A percentile compares a stretch with the other conserved stretches of the same genome.
These are phyloP conservation scores for Campoletis raptor DNA, from an alignment of 2,888 invertebrate genomes.

Conservation along the genomic window DNA sequence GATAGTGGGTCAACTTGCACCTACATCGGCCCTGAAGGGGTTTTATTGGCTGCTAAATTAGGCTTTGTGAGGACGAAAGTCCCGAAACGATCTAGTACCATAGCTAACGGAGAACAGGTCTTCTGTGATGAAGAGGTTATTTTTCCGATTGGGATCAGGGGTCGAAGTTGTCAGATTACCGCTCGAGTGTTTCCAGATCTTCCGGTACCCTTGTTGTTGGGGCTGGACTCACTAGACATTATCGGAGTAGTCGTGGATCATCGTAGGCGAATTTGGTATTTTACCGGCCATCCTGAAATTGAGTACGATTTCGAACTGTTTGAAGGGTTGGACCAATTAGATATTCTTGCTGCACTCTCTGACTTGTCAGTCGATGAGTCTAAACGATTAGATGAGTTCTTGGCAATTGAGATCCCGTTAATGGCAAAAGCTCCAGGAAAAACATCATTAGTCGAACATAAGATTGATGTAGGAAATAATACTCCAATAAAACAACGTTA, in stretches of 20 bases:
- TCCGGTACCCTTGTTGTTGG: background rate
- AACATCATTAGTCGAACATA: no score
- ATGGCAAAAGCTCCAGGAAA: background rate
- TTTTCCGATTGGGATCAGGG: background rate
- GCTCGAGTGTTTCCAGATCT: background rate
- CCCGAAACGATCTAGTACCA: no score
- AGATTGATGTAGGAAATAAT: no score
- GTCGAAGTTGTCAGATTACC: background rate
- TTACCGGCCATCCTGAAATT: background rate
- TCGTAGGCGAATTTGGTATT: background rate
- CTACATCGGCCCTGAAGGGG: background rate
- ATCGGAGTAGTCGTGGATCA: background rate
- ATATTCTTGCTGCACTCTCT: background rate
- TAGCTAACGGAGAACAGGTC: no score
- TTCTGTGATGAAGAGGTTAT: background rate
- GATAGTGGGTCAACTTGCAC: background rate
- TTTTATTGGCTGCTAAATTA: background rate
- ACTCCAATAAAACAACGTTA: slow-evolving; percentile 11
- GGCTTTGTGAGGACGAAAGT: background rate
- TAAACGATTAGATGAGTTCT: background rate
- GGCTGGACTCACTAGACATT: background rate
- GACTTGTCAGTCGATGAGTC: background rate
- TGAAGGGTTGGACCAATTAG: background rate
- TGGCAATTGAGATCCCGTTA: background rate
- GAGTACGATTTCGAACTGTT: background rate